A percentile compares a stretch with the other conserved stretches of the same genome.
Conservation (phyloP, 2,888 invertebrate genomes). For the Linnaemya tessellans region DNA sequence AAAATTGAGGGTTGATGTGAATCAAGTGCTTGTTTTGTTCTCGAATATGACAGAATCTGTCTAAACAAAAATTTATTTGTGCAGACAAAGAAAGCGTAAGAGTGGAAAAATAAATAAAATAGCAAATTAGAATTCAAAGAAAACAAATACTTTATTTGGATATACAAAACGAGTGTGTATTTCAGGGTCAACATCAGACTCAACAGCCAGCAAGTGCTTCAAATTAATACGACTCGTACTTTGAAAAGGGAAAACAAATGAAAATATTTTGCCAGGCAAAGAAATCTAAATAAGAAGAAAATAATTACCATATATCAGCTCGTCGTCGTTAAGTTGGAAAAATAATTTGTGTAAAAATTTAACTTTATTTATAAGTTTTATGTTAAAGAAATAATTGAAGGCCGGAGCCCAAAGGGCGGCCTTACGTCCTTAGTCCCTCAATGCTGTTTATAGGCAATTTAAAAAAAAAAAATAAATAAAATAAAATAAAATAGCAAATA, state of each 20-base stretch:
- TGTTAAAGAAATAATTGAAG: too few relatives aligned
- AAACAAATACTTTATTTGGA: conserved; percentile 55
- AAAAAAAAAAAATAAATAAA: too few relatives aligned
- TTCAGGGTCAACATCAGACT: conserved; percentile 66
- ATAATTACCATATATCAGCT: too few relatives aligned
- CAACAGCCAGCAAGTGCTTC: conserved; percentile 17
- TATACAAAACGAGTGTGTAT: too few relatives aligned
- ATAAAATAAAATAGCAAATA: too few relatives aligned
- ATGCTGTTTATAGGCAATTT: too few relatives aligned
- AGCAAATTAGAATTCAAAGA: conserved; percentile 62
- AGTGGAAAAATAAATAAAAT: conserved; percentile 71
- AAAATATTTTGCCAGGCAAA: conserved; percentile 23
- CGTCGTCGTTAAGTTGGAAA: too few relatives aligned
- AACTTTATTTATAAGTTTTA: too few relatives aligned
- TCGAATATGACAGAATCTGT: conserved; percentile 32
- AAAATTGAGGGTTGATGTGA: conserved; percentile 33
- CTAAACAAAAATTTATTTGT: conserved; percentile 44
- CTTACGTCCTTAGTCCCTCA: too few relatives aligned
- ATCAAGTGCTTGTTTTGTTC: conserved; percentile 6
- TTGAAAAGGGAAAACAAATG: conserved; percentile 10
- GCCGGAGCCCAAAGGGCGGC: too few relatives aligned
- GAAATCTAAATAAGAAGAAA: background rate
- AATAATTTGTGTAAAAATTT: too few relatives aligned
- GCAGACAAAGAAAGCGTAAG: conserved; percentile 67
- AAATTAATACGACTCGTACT: background rate